A percentile compares a stretch with the other conserved stretches of the same genome.
These are phyloP conservation scores for Homarus gammarus DNA, from an alignment of 2,888 invertebrate species.

Conservation along the genomic window DNA sequence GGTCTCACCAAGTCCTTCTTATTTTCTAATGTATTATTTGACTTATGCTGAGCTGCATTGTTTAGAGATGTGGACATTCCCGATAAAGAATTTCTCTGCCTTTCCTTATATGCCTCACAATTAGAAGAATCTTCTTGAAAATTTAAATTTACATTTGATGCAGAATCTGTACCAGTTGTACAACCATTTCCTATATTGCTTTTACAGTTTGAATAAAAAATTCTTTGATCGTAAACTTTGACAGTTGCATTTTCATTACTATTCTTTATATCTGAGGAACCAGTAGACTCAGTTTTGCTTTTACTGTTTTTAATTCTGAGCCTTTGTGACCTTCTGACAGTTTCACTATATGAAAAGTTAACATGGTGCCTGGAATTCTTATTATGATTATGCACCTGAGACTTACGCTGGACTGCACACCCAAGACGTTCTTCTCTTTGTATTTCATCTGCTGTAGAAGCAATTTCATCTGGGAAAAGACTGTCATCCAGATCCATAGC, in stretches of 20 bases:
- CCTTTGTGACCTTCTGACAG: conserved; percentile 31
- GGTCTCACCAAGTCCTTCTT: too few species aligned
- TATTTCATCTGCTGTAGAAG: conserved; percentile 7
- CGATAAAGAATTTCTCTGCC: not conserved
- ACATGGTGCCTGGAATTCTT: not conserved
- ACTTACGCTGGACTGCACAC: not conserved
- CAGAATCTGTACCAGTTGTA: not conserved
- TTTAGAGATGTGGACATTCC: not conserved
- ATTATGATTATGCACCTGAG: not conserved
- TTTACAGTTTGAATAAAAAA: not conserved
- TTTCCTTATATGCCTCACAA: not conserved
- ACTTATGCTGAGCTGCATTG: not conserved
- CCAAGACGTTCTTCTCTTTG: conserved; percentile 3
- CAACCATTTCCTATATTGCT: not conserved
- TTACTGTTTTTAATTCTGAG: conserved; percentile 1
- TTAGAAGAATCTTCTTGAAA: not conserved
- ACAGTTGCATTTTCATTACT: not conserved
- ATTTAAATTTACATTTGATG: not conserved
- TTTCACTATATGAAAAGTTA: not conserved
- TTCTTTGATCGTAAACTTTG: not conserved
- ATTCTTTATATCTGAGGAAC: not conserved
- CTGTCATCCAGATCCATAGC: conserved; percentile 46
- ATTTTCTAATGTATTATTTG: not conserved
- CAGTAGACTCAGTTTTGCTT: not conserved
- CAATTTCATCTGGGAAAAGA: conserved; percentile 10